Evolutionary conservation across 1,140 invertebrate species (phyloP).

Genomic region (Dendrolimus kikuchii): DNA sequence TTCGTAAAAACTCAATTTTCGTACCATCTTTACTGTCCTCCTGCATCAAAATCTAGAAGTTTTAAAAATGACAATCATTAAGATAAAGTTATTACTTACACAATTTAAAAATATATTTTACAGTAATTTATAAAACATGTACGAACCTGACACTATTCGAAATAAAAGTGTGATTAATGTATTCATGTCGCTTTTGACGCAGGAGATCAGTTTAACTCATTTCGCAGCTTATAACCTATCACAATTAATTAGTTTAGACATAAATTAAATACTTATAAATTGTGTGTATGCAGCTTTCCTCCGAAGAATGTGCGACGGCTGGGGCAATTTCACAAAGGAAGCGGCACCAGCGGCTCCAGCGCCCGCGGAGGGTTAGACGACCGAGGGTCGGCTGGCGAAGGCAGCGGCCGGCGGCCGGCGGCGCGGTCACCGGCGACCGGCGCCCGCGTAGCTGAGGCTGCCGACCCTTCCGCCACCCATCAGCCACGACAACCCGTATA

Average conservation of each 20-base stretch:
- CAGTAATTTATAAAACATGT: too few relatives aligned
- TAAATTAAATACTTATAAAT: slow-evolving; percentile 9
- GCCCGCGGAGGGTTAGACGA: slow-evolving; percentile 44
- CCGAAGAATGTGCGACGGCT: slow-evolving; percentile 79
- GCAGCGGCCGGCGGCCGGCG: slow-evolving; percentile 12
- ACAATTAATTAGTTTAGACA: not conserved
- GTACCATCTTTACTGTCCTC: too few relatives aligned
- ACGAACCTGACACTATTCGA: too few relatives aligned
- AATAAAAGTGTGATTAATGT: too few relatives aligned
- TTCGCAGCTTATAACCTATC: slow-evolving; percentile 8
- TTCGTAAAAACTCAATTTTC: too few relatives aligned
- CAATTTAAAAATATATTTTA: too few relatives aligned
- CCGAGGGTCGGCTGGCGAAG: slow-evolving; percentile 15
- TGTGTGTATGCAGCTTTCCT: slow-evolving; percentile 76
- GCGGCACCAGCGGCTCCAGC: slow-evolving; percentile 42
- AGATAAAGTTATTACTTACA: too few relatives aligned
- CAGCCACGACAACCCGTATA: slow-evolving; percentile 35
- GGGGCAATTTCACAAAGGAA: slow-evolving; percentile 40
- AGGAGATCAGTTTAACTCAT: slow-evolving; percentile 5
- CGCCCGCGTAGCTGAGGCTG: slow-evolving; percentile 25
- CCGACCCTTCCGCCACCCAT: slow-evolving; percentile 13
- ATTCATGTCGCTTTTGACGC: too few relatives aligned
- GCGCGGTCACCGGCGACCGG: slow-evolving; percentile 8
- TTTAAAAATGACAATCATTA: too few relatives aligned
- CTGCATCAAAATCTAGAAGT: too few relatives aligned